Base-by-base conservation (phyloP, 2,888 invertebrate species). In the Yponomeuta sedellus region DNA sequence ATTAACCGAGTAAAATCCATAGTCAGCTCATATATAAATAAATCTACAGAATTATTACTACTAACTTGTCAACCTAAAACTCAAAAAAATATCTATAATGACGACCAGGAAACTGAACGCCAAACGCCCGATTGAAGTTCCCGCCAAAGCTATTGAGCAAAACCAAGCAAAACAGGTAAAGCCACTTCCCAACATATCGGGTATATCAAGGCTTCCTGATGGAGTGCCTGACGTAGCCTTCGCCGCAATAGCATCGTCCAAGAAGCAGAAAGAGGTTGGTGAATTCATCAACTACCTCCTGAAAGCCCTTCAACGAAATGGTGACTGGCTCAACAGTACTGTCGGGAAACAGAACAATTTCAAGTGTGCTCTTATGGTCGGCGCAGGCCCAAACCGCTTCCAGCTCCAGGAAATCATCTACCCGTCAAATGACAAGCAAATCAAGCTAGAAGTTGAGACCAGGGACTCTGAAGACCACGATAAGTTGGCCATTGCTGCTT, bases 301-400 rank as follows among this genome's bases (percentile, higher is more conserved):
- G 6, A 76, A 71, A 64, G 79, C 87, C 5, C 77, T 91, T 6
- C 86, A 87, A 22, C 78, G 83, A 25, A 87, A 89, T 70, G 80
- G 85, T 1, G 75, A 74, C 58, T 89, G 88, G 89, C 74, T 90
- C 34, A 91, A 88, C 73, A 74, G 70, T 20, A 70, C 86, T 12
- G 81, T 88, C 10, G 76, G 77, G 20, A 82, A 79, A 66, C 87
- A 87, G 69, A 74, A 75, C 61, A 74, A 82, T 73, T 91, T 91
- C 71, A 80, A 75, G 73, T 88, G 89, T 69, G 89, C 81, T 0
- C 71, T 89, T 65, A 76, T 89, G 82, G 78, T 79, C 1, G 89
- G 90, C 25, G 81, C 87, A 1, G 90, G 90, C 1, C 88, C 90
- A 6, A 88, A 89, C 68, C 81, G 90, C 65, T 89, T 88, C 68